Conservation (phyloP, 2,113 vertebrate species). For the Mormyrus lacerda region DNA sequence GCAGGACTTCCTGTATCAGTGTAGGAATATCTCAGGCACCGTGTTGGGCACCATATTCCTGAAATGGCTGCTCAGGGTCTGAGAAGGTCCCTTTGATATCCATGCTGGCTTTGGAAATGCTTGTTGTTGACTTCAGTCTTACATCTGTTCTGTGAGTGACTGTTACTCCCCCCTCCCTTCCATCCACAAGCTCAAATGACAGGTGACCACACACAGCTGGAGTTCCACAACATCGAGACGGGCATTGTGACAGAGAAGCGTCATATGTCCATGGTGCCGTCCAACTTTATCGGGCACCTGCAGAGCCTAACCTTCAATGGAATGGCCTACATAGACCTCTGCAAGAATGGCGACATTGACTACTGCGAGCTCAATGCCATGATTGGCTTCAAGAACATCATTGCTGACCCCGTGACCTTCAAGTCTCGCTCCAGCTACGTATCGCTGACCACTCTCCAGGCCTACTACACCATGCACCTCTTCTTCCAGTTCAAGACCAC, state of each 20-base stretch:
- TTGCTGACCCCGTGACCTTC: constrained; percentile 95
- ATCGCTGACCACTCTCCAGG: constrained; percentile 86
- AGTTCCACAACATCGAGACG: constrained; percentile 98
- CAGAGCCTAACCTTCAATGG: constrained; percentile 96
- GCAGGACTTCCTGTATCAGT: neutral
- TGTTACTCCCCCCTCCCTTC: constrained; percentile 5
- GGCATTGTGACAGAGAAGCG: constrained; percentile 95
- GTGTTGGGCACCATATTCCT: neutral
- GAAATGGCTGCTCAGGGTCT: neutral
- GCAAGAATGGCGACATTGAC: constrained; percentile 97
- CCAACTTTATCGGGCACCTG: constrained; percentile 96
- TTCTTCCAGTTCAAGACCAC: constrained; percentile 99
- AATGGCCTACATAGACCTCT: constrained; percentile 97
- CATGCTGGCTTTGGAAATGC: neutral
- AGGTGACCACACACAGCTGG: constrained; percentile 92
- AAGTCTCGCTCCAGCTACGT: constrained; percentile 95
- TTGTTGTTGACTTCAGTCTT: neutral
- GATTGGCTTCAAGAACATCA: constrained; percentile 96
- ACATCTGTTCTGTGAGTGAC: neutral
- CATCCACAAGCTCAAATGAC: constrained; percentile 84
- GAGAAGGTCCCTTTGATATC: neutral
- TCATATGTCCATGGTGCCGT: constrained; percentile 83
- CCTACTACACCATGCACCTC: constrained; percentile 98
- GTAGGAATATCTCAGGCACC: neutral
- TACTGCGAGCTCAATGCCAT: constrained; percentile 97